A percentile compares a stretch with the other conserved stretches of the same genome.
phyloP scores from a whole-genome alignment of 2,888 invertebrate species.

The Parnassius apollo region DNA sequence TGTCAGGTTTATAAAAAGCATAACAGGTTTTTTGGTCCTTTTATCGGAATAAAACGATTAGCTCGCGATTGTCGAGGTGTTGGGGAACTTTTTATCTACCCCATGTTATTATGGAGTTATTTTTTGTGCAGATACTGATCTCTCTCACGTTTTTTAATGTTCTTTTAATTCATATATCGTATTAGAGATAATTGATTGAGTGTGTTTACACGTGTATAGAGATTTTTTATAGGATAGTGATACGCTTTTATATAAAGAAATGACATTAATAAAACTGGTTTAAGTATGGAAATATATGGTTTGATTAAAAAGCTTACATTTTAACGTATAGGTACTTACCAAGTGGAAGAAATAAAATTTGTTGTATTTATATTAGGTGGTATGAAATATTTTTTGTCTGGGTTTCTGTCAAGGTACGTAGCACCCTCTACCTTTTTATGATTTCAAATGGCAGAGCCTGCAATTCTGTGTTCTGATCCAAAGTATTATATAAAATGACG shows the following conservation, averaged over 20 bases:
- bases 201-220: slow-evolving; percentile 54
- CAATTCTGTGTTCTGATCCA: too few species aligned
- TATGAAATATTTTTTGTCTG: too few species aligned
- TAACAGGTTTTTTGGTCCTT: slow-evolving; percentile 53
- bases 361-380: too few species aligned
- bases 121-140: slow-evolving; percentile 69
- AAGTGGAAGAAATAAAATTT: too few species aligned
- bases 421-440: too few species aligned
- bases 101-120: slow-evolving; percentile 45
- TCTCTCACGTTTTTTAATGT: slow-evolving; percentile 73
- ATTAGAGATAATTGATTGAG: slow-evolving; percentile 66
- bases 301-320: too few species aligned
- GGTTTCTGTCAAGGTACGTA: too few species aligned
- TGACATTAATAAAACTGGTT: too few species aligned
- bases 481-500: too few species aligned
- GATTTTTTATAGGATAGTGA: slow-evolving; percentile 17
- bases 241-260: background rate
- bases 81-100: slow-evolving; percentile 57
- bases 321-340: too few species aligned
- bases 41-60: slow-evolving; percentile 49
- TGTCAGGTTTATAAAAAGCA: slow-evolving; percentile 66
- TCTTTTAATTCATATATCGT: slow-evolving; percentile 53
- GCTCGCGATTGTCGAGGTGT: slow-evolving; percentile 37
- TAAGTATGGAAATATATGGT: too few species aligned
- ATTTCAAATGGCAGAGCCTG: too few species aligned